Evolutionary conservation across 2,888 invertebrate species (phyloP), one percentile per base, ranked within the genome.

Genomic region (Metacarcinus magister): DNA sequence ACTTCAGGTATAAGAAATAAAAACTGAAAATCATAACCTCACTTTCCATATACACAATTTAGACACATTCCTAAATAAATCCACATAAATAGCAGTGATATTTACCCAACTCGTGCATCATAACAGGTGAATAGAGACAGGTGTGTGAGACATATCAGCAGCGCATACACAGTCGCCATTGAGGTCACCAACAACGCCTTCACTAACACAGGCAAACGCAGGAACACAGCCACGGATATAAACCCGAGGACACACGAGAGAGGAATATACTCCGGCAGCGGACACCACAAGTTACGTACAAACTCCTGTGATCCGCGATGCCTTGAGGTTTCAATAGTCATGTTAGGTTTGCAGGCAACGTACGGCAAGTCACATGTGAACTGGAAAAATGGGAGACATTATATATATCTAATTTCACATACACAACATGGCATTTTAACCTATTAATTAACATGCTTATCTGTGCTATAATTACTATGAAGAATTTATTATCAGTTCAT

Each of bases 261-360:
- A 7, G 99, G 98, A 89, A 99, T 98, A 97, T 99, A 99, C 96
- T 99, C 98, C 0, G 99, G 99, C 95, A 99, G 98, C 0, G 99
- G 98, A 97, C 99, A 99, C 32, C 98, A 98, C 94, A 99, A 98
- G 97, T 99, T 99, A 97, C 98, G 98, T 10, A 97, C 95, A 94
- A 95, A 89, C 19, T 92, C 96, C 48, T 90, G 95, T 5, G 90
- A 93, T 43, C 96, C 96, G 23, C 96, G 94, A 28, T 67, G 75
- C 28, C 91, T 93, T 39, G 48, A 46, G 44, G 95, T 92, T 67
- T 95, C 43, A 43, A 95, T 95, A 32, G 96, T 96, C 60, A 96
- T 54, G 95, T 97, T 97, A 82, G 92, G 75, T 67, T 95, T 95
- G 95, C 97, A 97, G 43, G 96, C 44, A n/a, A 92, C 90, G 32